Evolutionary conservation across 2,888 invertebrate species (phyloP).

Genomic region (Microctonus brassicae): DNA sequence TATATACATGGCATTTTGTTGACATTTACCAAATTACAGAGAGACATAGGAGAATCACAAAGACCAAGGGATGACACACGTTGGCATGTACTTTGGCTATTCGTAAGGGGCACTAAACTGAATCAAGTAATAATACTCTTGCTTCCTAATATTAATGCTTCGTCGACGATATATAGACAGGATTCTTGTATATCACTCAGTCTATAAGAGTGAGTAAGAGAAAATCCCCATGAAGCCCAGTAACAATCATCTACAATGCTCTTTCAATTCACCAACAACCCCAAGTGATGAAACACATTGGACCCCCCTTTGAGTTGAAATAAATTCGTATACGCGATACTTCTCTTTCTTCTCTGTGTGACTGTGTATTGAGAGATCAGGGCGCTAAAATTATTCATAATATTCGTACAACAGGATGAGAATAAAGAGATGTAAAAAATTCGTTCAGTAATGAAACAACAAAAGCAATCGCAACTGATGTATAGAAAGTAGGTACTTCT

Average conservation of each 20-base stretch:
- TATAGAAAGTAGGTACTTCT: neutral
- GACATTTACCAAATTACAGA: conserved; percentile 66
- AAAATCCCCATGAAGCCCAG: conserved; percentile 3
- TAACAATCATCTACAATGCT: conserved; percentile 6
- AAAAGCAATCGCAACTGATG: conserved; percentile 2
- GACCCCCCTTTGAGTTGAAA: neutral
- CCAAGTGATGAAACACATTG: conserved; percentile 6
- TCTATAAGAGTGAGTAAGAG: neutral
- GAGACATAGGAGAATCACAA: conserved; percentile 40
- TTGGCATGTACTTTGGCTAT: conserved; percentile 4
- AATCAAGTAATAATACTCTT: conserved; percentile 62
- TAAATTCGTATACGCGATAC: conserved; percentile 7
- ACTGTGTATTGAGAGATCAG: conserved; percentile 10
- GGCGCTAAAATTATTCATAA: conserved; percentile 32
- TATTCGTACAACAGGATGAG: conserved; percentile 13
- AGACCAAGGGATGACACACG: conserved; percentile 21
- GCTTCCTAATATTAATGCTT: conserved; percentile 56
- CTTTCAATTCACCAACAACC: conserved; percentile 12
- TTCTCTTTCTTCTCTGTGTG: neutral
- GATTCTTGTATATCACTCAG: neutral
- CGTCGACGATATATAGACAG: neutral
- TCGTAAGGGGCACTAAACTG: conserved; percentile 48
- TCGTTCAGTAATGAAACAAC: conserved; percentile 10
- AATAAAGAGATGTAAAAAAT: conserved; percentile 8
- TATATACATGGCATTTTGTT: conserved; percentile 59